Percentiles rank a stretch among this genome's conserved stretches.
phyloP scores from a whole-genome alignment of 2,888 invertebrate species.

The Tinea trinotella region DNA sequence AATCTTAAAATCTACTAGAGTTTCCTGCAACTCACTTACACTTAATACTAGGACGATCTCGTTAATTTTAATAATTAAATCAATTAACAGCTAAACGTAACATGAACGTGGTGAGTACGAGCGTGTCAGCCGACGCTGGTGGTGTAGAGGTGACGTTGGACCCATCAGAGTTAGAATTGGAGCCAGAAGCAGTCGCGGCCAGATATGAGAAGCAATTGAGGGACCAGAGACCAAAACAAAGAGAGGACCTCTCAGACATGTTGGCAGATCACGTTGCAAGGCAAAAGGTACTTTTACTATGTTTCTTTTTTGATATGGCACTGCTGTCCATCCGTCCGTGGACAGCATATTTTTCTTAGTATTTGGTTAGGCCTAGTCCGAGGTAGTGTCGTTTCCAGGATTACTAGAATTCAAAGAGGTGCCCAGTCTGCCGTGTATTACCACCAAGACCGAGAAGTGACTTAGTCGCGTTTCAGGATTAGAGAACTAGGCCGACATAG shows the following conservation, averaged over 20 bases:
- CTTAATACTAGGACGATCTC: too few relatives aligned
- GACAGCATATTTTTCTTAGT: background rate
- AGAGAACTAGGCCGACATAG: too few relatives aligned
- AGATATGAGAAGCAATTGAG: conserved; percentile 96
- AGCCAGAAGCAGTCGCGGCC: conserved; percentile 95
- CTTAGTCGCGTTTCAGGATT: too few relatives aligned
- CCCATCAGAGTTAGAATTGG: conserved; percentile 97
- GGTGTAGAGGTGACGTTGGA: conserved; percentile 96
- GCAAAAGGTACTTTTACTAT: conserved; percentile 79
- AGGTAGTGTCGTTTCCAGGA: too few relatives aligned
- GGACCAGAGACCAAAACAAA: conserved; percentile 90
- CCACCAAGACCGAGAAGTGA: too few relatives aligned
- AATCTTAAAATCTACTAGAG: too few relatives aligned
- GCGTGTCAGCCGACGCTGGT: conserved; percentile 27
- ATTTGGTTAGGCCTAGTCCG: background rate
- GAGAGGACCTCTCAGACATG: conserved; percentile 98
- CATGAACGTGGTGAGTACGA: conserved; percentile 24
- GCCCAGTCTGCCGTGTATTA: too few relatives aligned
- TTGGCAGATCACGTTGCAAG: conserved; percentile 97
- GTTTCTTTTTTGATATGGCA: background rate
- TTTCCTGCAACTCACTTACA: too few relatives aligned
- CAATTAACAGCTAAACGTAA: conserved; percentile 28
- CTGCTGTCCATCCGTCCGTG: background rate
- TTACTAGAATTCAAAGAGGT: too few relatives aligned
- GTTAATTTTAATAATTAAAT: too few relatives aligned